Conservation (phyloP, 2,888 invertebrate species). For the Myathropa florea region DNA sequence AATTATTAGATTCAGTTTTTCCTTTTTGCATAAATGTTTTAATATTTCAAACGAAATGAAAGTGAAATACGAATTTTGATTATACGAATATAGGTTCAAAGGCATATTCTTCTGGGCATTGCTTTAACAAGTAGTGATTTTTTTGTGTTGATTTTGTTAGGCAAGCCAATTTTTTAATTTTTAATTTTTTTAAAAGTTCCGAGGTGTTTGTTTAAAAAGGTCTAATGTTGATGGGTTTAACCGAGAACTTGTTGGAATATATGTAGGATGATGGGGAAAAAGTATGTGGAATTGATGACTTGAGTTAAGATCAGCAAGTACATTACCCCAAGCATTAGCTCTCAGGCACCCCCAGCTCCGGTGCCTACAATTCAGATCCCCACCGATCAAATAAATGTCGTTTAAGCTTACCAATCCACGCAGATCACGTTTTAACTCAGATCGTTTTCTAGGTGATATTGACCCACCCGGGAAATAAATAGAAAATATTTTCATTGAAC, state of each 20-base stretch:
- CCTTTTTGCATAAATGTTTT: too few species aligned
- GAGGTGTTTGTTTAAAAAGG: not conserved
- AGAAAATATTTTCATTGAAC: constrained; percentile 2
- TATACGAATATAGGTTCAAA: too few species aligned
- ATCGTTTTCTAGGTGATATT: not conserved
- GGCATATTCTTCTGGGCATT: too few species aligned
- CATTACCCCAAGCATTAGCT: not conserved
- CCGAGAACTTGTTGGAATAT: not conserved
- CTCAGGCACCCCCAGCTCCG: not conserved
- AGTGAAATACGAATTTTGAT: too few species aligned
- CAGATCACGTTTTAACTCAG: not conserved
- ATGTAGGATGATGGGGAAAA: not conserved
- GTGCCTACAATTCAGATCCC: too few species aligned
- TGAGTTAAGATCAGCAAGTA: too few species aligned
- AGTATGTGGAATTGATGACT: not conserved
- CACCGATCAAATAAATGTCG: not conserved
- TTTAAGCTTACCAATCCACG: not conserved
- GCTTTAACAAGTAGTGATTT: too few species aligned
- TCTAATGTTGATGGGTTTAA: not conserved
- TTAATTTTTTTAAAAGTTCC: too few species aligned
- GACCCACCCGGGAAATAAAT: not conserved
- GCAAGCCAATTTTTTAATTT: too few species aligned
- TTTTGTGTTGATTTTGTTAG: too few species aligned
- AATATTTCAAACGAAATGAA: too few species aligned
- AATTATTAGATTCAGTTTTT: too few species aligned